A percentile compares a stretch with the other conserved stretches of the same genome.
These are phyloP conservation scores for Heliothis subflexa DNA, from an alignment of 1,140 invertebrate species.

Conservation along the genomic window DNA sequence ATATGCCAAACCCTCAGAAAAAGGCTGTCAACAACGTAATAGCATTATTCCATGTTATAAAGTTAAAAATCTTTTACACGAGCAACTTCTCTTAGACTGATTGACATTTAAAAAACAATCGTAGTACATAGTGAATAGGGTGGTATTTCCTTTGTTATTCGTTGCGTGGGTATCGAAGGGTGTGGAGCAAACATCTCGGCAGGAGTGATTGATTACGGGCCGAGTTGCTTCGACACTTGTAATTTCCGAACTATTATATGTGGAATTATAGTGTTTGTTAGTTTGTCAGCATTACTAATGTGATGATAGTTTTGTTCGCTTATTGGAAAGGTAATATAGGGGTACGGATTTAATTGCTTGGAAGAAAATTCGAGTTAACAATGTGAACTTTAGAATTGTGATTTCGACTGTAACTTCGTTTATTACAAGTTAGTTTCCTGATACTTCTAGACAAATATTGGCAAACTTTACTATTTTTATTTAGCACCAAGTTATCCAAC, in stretches of 20 bases:
- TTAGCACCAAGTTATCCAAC: background rate
- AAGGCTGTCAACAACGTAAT: constrained; percentile 22
- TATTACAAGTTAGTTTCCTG: too few species aligned
- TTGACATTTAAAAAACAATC: constrained; percentile 2
- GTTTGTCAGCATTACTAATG: constrained; percentile 35
- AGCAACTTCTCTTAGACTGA: background rate
- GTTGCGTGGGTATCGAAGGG: background rate
- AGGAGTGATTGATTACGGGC: constrained; percentile 43
- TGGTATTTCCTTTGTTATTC: constrained; percentile 4
- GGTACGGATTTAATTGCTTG: background rate
- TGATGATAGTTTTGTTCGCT: constrained; percentile 9
- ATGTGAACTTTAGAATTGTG: background rate
- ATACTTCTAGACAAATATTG: too few species aligned
- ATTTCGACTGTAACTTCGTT: too few species aligned
- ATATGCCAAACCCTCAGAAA: background rate
- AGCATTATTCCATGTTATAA: constrained; percentile 22
- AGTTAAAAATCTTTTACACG: constrained; percentile 38
- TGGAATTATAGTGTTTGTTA: constrained; percentile 35
- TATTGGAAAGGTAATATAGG: background rate
- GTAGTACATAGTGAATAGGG: background rate
- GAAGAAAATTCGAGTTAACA: background rate
- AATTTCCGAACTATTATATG: constrained; percentile 44
- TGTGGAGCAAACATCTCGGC: constrained; percentile 30
- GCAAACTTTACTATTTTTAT: background rate
- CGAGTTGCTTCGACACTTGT: constrained; percentile 42